Evolutionary conservation across 2,888 invertebrate species (phyloP).

Genomic region (Odontothrips loti): DNA sequence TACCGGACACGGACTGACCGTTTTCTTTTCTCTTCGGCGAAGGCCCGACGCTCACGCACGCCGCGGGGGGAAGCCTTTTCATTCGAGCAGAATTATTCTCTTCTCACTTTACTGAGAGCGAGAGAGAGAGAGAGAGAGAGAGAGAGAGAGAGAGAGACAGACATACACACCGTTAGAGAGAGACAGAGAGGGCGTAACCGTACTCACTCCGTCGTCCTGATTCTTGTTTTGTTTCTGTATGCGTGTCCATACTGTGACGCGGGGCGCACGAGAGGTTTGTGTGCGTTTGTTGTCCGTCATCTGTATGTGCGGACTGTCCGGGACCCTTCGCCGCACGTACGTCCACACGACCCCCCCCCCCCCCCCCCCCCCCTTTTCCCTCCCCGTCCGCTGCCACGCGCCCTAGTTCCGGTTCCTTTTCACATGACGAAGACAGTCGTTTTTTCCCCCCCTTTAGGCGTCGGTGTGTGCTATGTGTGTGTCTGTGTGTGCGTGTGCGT

Average conservation of each 20-base stretch:
- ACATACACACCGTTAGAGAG: not conserved
- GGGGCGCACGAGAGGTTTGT: not conserved
- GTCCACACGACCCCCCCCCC: not conserved
- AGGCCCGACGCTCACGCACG: no score
- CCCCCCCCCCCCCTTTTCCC: not conserved
- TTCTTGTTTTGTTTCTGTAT: not conserved
- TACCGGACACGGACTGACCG: no score
- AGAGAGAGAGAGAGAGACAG: not conserved
- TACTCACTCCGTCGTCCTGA: not conserved
- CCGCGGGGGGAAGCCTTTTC: no score
- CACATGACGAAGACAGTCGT: not conserved
- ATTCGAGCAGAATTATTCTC: no score
- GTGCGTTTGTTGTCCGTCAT: slow-evolving; percentile 9
- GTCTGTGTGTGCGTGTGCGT: not conserved
- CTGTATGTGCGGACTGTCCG: not conserved
- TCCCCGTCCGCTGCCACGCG: not conserved
- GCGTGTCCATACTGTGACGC: not conserved
- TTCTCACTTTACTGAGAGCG: not conserved
- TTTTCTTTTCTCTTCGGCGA: no score
- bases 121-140: slow-evolving; percentile 1
- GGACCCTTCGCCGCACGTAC: not conserved
- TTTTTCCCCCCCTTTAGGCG: not conserved
- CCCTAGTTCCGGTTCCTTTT: not conserved
- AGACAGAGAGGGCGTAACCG: not conserved
- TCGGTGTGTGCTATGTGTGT: no score